Evolutionary conservation across 2,797 vertebrate species (phyloP).

Genomic region (Peromyscus aztecus): DNA sequence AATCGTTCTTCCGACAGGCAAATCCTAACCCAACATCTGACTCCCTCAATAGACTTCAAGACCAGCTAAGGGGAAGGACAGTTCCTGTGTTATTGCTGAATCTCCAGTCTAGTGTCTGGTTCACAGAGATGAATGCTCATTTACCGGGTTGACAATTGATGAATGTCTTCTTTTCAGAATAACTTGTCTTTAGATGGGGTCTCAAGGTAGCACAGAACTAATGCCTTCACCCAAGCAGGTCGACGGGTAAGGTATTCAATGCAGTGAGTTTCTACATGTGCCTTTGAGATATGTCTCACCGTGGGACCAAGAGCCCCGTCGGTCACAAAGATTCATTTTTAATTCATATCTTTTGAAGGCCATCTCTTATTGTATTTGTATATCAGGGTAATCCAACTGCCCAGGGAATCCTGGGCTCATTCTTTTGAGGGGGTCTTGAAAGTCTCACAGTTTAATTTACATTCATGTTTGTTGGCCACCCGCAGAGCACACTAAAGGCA

Average conservation of each 20-base stretch:
- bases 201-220: neutral
- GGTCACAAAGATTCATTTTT: neutral
- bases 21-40: neutral
- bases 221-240: neutral
- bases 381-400: neutral
- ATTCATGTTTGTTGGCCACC: slow-evolving; percentile 17
- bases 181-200: slow-evolving; percentile 8
- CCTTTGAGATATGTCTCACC: neutral
- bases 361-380: slow-evolving; percentile 28
- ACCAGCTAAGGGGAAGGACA: neutral
- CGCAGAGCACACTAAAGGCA: neutral
- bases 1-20: neutral
- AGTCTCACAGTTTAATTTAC: neutral
- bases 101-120: neutral
- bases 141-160: neutral
- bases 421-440: neutral
- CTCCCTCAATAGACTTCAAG: neutral
- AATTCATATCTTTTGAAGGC: neutral
- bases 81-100: neutral
- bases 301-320: neutral
- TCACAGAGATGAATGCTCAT: neutral
- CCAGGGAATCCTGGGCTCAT: neutral
- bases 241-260: neutral
- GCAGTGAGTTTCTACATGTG: neutral
- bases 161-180: neutral